These are phyloP conservation scores for Oncorhynchus clarkii DNA, from an alignment of 2,113 vertebrate species.

Conservation along the genomic window DNA sequence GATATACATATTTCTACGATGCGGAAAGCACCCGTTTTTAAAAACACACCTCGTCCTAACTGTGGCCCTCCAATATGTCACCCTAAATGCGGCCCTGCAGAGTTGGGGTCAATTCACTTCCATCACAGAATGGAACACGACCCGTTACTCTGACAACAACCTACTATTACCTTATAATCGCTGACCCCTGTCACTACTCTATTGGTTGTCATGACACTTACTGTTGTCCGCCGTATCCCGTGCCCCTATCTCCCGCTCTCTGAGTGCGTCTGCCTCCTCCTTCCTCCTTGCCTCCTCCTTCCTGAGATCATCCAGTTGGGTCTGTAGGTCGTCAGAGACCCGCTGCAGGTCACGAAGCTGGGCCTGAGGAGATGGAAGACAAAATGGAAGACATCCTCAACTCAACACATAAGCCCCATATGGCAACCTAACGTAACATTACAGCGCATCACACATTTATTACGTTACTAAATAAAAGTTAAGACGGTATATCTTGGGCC, in stretches of 20 bases:
- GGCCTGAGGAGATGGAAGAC: slow-evolving; percentile 41
- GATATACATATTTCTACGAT: slow-evolving; percentile 39
- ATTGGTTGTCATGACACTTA: slow-evolving; percentile 28
- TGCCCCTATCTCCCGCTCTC: slow-evolving; percentile 32
- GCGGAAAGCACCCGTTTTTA: slow-evolving; percentile 32
- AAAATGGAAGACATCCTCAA: background rate
- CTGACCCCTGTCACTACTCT: background rate
- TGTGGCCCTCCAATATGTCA: slow-evolving; percentile 29
- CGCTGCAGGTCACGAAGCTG: slow-evolving; percentile 67
- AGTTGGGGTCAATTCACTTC: slow-evolving; percentile 36
- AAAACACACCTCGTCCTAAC: slow-evolving; percentile 38
- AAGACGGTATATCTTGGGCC: background rate
- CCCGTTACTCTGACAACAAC: slow-evolving; percentile 4
- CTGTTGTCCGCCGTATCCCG: slow-evolving; percentile 33
- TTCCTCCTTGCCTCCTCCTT: slow-evolving; percentile 40
- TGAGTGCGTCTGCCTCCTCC: slow-evolving; percentile 48
- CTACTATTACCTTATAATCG: background rate
- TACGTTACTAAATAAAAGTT: background rate
- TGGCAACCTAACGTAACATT: background rate
- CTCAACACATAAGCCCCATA: background rate
- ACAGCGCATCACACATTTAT: background rate
- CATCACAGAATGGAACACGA: slow-evolving; percentile 31
- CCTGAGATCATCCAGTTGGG: slow-evolving; percentile 63
- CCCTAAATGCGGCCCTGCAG: slow-evolving; percentile 31
- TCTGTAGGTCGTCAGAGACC: slow-evolving; percentile 61